Conservation (phyloP, 2,888 invertebrate genomes). For the Clusia tigrina region DNA sequence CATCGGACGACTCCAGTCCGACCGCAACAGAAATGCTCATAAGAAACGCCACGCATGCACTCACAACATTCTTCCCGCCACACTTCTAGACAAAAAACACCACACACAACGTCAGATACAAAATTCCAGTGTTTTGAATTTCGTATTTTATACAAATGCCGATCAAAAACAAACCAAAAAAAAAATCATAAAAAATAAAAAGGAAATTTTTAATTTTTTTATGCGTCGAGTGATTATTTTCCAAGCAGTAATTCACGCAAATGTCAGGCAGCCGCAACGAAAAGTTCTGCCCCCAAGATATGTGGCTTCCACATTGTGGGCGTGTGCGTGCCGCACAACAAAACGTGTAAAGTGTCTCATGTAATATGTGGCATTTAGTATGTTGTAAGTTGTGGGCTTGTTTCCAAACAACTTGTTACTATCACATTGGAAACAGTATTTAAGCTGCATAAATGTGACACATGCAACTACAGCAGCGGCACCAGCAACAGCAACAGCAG, state of each 20-base stretch:
- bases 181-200: too few species aligned
- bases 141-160: conserved; percentile 6
- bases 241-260: conserved; percentile 19
- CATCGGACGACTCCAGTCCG: neutral
- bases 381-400: neutral
- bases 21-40: conserved; percentile 6
- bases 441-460: neutral
- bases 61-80: neutral
- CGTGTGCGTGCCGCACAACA: too few species aligned
- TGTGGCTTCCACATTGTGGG: too few species aligned
- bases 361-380: too few species aligned
- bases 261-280: neutral
- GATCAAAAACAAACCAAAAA: too few species aligned
- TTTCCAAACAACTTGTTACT: conserved; percentile 1
- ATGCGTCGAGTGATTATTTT: conserved; percentile 21
- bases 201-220: too few species aligned
- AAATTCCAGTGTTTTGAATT: conserved; percentile 4
- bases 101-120: neutral
- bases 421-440: neutral
- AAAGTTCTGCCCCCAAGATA: too few species aligned
- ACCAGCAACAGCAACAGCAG: neutral
- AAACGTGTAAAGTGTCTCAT: too few species aligned
- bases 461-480: neutral
- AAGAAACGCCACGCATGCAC: neutral
- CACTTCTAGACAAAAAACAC: neutral